Evolutionary conservation across 1,140 invertebrate genomes (phyloP).

Genomic region (Zaprionus inermis): DNA sequence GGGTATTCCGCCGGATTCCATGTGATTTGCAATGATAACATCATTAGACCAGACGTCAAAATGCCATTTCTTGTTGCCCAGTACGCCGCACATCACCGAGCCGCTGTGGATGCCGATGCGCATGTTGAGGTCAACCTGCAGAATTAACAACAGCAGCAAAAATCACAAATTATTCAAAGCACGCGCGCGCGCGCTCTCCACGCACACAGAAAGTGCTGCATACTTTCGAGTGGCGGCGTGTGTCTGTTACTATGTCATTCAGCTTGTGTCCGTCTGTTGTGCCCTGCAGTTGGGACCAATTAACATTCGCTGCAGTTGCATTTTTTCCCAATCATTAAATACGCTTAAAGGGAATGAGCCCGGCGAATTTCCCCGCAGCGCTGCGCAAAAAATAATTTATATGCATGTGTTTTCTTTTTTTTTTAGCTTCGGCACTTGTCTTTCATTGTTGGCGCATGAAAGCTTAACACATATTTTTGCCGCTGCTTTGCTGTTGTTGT

Average conservation of each 20-base stretch:
- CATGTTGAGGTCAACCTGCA: constrained; percentile 96
- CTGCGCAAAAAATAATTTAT: constrained; percentile 24
- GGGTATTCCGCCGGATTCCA: constrained; percentile 97
- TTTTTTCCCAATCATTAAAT: constrained; percentile 34
- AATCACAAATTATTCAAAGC: constrained; percentile 49
- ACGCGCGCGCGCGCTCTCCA: constrained; percentile 17
- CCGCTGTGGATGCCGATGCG: constrained; percentile 98
- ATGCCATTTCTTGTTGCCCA: constrained; percentile 97
- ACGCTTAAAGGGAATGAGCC: constrained; percentile 39
- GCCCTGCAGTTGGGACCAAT: constrained; percentile 40
- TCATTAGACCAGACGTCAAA: constrained; percentile 99
- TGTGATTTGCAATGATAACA: constrained; percentile 98
- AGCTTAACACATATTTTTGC: constrained; percentile 51
- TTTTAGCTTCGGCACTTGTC: constrained; percentile 42
- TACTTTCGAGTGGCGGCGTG: constrained; percentile 18
- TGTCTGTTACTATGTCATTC: constrained; percentile 7
- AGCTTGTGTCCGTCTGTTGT: constrained; percentile 16
- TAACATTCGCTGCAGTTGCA: constrained; percentile 51
- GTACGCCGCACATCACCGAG: constrained; percentile 96
- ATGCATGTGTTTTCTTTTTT: constrained; percentile 24
- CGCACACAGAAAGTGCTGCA: constrained; percentile 22
- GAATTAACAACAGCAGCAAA: constrained; percentile 31
- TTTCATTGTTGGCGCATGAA: constrained; percentile 32
- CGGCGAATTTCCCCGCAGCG: constrained; percentile 4
- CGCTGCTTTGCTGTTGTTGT: neutral